Conservation (phyloP, 2,113 vertebrate genomes). For the Dinomys branickii region DNA sequence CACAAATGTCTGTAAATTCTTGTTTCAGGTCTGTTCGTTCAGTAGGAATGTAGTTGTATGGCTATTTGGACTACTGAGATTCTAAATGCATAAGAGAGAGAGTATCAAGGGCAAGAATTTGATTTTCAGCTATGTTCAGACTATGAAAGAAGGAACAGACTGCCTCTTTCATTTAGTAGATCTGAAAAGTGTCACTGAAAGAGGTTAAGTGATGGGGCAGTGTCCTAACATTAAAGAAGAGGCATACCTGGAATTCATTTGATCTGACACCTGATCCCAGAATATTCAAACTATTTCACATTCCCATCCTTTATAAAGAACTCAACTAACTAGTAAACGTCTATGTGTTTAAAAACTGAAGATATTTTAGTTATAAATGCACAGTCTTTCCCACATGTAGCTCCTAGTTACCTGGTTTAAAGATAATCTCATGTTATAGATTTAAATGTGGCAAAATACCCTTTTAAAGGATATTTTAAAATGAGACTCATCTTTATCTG, state of each 20-base stretch:
- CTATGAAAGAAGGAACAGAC: neutral
- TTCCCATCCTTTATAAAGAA: neutral
- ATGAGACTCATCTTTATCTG: neutral
- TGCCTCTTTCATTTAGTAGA: neutral
- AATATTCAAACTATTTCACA: neutral
- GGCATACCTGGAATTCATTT: neutral
- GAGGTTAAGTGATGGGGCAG: neutral
- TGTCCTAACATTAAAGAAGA: neutral
- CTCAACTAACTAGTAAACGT: neutral
- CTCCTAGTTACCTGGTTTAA: neutral
- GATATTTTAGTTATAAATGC: neutral
- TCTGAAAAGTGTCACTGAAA: neutral
- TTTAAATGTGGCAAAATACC: neutral
- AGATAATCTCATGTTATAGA: neutral
- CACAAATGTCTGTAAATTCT: neutral
- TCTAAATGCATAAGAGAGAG: neutral
- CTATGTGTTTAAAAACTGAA: neutral
- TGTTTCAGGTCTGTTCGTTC: neutral
- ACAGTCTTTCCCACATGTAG: neutral
- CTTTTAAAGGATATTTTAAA: neutral
- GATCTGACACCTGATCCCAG: neutral
- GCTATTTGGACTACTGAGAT: neutral
- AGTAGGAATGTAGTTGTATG: neutral
- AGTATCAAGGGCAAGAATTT: neutral
- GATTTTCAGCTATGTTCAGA: neutral